A percentile compares a stretch with the other conserved stretches of the same genome.
phyloP scores from a whole-genome alignment of 2,113 vertebrate genomes.

The Chauna torquata region DNA sequence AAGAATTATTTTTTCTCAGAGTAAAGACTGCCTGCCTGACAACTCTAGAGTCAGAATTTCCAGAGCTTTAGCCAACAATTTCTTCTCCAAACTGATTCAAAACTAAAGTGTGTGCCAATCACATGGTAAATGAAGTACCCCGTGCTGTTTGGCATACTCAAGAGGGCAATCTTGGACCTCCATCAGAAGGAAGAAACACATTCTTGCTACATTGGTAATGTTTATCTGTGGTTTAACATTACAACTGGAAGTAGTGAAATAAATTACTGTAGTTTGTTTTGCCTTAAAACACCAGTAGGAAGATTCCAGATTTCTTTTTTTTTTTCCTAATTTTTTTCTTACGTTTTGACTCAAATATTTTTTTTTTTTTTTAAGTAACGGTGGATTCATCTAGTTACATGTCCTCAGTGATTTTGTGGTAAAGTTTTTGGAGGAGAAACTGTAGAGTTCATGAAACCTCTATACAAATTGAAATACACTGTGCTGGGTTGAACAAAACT shows the following conservation, averaged over 20 bases:
- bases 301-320: background rate
- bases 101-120: slow-evolving; percentile 49
- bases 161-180: slow-evolving; percentile 61
- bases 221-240: slow-evolving; percentile 68
- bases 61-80: slow-evolving; percentile 64
- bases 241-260: slow-evolving; percentile 53
- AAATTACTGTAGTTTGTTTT: slow-evolving; percentile 34
- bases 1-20: slow-evolving; percentile 42
- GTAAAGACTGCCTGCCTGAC: slow-evolving; percentile 44
- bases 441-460: background rate
- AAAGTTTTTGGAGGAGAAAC: background rate
- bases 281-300: slow-evolving; percentile 17
- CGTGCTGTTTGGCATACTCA: slow-evolving; percentile 64
- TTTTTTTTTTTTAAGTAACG: background rate
- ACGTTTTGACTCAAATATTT: background rate
- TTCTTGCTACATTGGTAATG: slow-evolving; percentile 60
- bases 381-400: background rate
- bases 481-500: background rate
- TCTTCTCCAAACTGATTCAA: slow-evolving; percentile 49
- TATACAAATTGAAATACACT: background rate
- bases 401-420: background rate
- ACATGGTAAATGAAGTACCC: slow-evolving; percentile 56
- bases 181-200: slow-evolving; percentile 58
- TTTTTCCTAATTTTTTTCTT: rapidly evolving
- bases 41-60: slow-evolving; percentile 66